Evolutionary conservation across 1,140 invertebrate genomes (phyloP).

Genomic region (Goniozus legneri): DNA sequence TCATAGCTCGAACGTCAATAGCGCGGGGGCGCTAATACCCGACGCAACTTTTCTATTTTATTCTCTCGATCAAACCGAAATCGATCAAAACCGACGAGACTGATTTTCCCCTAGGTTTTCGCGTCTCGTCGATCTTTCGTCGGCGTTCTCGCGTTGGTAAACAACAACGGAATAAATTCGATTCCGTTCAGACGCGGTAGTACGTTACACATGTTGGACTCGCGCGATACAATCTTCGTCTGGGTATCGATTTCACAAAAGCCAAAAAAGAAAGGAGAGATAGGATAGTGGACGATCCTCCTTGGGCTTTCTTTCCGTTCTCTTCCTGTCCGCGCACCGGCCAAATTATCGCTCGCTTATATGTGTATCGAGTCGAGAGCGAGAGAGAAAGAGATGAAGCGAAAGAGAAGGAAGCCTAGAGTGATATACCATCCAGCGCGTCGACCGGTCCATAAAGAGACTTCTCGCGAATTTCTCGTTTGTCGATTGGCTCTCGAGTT

Average conservation of each 20-base stretch:
- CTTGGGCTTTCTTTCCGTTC: neutral
- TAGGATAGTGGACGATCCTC: too few relatives aligned
- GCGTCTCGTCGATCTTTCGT: too few relatives aligned
- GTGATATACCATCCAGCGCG: too few relatives aligned
- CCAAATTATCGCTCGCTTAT: constrained; percentile 20
- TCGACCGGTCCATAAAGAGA: too few relatives aligned
- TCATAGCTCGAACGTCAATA: constrained; percentile 14
- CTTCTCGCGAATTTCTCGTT: too few relatives aligned
- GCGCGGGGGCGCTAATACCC: constrained; percentile 25
- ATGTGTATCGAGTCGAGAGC: neutral
- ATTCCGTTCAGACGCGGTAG: constrained; percentile 43
- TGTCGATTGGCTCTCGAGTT: too few relatives aligned
- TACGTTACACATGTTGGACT: constrained; percentile 54
- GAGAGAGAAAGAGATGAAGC: neutral
- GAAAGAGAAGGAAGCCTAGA: neutral
- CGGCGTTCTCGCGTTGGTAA: too few relatives aligned
- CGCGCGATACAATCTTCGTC: constrained; percentile 44
- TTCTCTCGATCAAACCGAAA: too few relatives aligned
- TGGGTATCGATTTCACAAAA: constrained; percentile 51
- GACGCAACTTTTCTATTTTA: constrained; percentile 23
- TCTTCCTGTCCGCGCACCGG: constrained; percentile 23
- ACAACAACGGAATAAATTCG: constrained; percentile 44
- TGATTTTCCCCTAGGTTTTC: too few relatives aligned
- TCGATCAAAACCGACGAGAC: too few relatives aligned
- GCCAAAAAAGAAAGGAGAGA: too few relatives aligned